A percentile compares a stretch with the other conserved stretches of the same genome.
Conservation (phyloP, 1,140 invertebrate genomes). For the Oreohelix idahoensis region DNA sequence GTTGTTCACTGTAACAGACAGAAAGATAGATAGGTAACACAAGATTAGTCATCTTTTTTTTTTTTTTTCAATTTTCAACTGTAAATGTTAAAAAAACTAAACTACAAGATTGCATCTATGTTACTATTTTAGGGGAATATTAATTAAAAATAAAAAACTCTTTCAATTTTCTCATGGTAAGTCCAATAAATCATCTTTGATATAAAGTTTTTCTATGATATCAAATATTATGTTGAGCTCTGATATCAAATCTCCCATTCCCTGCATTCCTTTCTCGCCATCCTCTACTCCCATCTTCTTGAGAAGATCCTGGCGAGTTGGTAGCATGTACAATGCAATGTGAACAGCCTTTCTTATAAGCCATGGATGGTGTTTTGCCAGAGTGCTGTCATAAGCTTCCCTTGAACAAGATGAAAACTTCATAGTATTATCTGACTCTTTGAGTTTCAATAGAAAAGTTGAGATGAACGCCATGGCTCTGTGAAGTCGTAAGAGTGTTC, state of each 20-base stretch:
- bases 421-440: conserved; percentile 77
- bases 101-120: too few species aligned
- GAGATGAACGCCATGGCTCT: conserved; percentile 93
- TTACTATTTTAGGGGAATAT: too few species aligned
- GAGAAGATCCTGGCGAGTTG: conserved; percentile 74
- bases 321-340: conserved; percentile 90
- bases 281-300: conserved; percentile 52
- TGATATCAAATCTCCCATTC: conserved; percentile 35
- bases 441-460: conserved; percentile 83
- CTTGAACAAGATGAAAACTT: conserved; percentile 84
- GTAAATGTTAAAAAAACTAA: too few species aligned
- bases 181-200: conserved; percentile 42
- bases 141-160: too few species aligned
- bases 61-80: too few species aligned
- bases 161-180: conserved; percentile 48
- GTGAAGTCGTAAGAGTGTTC: conserved; percentile 90
- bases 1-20: too few species aligned
- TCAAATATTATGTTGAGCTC: conserved; percentile 42
- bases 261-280: conserved; percentile 36
- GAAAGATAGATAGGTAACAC: too few species aligned
- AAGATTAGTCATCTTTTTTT: too few species aligned
- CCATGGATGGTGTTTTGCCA: conserved; percentile 91
- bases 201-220: conserved; percentile 44
- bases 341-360: conserved; percentile 78
- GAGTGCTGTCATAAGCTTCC: conserved; percentile 85